Percentiles rank a stretch among this genome's conserved stretches.
phyloP scores from a whole-genome alignment of 2,113 vertebrate genomes.

The Pholis gunnellus region DNA sequence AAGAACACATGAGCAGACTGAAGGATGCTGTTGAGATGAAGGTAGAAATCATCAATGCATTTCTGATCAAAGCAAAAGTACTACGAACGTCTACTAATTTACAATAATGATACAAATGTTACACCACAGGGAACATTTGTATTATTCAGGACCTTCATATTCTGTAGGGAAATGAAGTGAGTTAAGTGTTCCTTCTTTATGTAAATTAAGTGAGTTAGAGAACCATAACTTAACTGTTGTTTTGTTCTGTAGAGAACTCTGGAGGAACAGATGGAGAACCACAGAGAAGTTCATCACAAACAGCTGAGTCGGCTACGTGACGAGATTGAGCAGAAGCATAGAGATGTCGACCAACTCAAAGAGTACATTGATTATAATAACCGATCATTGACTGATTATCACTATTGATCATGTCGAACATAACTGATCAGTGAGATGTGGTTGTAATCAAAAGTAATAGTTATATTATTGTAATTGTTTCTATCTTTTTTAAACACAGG shows the following conservation, averaged over 20 bases:
- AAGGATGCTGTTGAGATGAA: slow-evolving; percentile 79
- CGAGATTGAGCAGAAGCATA: slow-evolving; percentile 93
- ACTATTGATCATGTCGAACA: neutral
- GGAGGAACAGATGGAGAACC: slow-evolving; percentile 95
- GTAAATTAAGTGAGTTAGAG: too few species aligned
- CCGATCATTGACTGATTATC: neutral
- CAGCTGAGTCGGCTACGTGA: slow-evolving; percentile 93
- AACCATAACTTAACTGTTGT: too few species aligned
- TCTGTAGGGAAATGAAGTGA: too few species aligned
- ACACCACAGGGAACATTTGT: too few species aligned
- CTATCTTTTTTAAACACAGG: neutral
- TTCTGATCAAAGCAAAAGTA: neutral
- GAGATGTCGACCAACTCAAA: slow-evolving; percentile 89
- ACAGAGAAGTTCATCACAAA: slow-evolving; percentile 93
- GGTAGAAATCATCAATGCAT: slow-evolving; percentile 47
- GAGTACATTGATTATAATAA: slow-evolving; percentile 81
- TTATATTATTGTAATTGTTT: neutral
- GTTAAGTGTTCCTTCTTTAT: too few species aligned
- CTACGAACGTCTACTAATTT: too few species aligned
- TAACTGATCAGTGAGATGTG: neutral
- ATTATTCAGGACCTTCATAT: too few species aligned
- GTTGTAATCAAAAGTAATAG: neutral
- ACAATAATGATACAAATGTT: too few species aligned
- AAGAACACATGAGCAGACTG: slow-evolving; percentile 73
- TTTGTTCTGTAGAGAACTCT: slow-evolving; percentile 82